A percentile compares a stretch with the other conserved stretches of the same genome.
These are phyloP conservation scores for Oenanthe melanoleuca DNA, from an alignment of 2,113 vertebrate species.

Conservation along the genomic window DNA sequence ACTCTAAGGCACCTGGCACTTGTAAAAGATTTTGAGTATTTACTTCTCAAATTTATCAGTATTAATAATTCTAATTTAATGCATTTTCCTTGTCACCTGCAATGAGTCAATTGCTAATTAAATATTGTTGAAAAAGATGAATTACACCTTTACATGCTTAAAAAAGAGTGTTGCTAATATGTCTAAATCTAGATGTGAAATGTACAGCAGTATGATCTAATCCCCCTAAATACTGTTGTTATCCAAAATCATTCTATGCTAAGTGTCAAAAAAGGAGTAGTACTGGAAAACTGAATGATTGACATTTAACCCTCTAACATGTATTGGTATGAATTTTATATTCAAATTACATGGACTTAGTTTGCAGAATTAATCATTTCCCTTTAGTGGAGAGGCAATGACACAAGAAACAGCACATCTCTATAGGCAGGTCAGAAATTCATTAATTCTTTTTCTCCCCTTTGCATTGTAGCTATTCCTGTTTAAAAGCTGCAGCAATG, in stretches of 20 bases:
- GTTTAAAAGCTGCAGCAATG: constrained; percentile 70
- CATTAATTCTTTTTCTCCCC: neutral
- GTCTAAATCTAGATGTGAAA: constrained; percentile 29
- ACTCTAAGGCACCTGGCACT: neutral
- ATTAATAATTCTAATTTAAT: constrained; percentile 55
- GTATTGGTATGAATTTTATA: neutral
- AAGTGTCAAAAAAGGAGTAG: constrained; percentile 10
- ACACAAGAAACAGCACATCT: neutral
- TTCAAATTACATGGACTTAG: neutral
- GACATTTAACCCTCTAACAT: neutral
- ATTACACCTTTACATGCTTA: constrained; percentile 31
- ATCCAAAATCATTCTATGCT: neutral
- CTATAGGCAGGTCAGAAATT: neutral
- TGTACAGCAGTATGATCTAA: neutral
- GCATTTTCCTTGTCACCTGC: constrained; percentile 33
- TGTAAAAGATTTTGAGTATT: constrained; percentile 3
- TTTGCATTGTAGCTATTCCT: constrained; percentile 40
- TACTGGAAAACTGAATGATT: neutral
- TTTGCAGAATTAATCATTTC: neutral
- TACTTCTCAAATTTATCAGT: constrained; percentile 30
- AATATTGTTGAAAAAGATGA: constrained; percentile 32
- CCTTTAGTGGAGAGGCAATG: neutral
- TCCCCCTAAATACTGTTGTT: neutral
- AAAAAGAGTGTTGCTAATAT: neutral
- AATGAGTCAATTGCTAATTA: constrained; percentile 31